Conservation (phyloP, 92 coral and sea anemone species). For the Phenganax stokvisi region DNA sequence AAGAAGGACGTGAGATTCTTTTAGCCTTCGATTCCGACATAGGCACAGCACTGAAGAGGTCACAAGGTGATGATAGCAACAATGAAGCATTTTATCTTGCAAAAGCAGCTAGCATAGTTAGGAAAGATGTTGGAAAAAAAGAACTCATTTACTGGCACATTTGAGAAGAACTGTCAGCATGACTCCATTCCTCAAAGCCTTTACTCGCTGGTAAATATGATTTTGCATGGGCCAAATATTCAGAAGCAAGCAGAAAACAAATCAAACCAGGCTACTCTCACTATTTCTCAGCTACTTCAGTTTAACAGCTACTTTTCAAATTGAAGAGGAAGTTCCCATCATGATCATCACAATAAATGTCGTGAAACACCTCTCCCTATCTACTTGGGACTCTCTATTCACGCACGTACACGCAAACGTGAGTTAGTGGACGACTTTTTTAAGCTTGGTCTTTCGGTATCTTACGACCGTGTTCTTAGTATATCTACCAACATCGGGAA, state of each 20-base stretch:
- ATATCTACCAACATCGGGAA: conserved; percentile 53
- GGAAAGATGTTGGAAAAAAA: conserved; percentile 46
- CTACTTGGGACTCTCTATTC: conserved; percentile 51
- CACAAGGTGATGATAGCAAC: conserved; percentile 36
- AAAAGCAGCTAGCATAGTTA: conserved; percentile 55
- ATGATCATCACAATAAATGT: conserved; percentile 46
- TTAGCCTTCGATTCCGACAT: conserved; percentile 30
- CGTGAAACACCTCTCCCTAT: conserved; percentile 56
- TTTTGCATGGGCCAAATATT: conserved; percentile 58
- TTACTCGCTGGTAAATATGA: conserved; percentile 48
- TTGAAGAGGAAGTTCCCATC: conserved; percentile 32
- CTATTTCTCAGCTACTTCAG: conserved; percentile 54
- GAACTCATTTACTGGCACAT: conserved; percentile 40
- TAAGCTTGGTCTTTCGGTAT: conserved; percentile 47
- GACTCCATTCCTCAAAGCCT: conserved; percentile 53
- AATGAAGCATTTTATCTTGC: conserved; percentile 56
- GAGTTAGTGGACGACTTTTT: conserved; percentile 53
- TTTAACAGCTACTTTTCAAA: conserved; percentile 40
- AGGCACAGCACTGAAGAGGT: conserved; percentile 43
- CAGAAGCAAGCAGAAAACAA: conserved; percentile 42
- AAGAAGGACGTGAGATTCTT: conserved; percentile 16
- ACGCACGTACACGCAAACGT: conserved; percentile 57
- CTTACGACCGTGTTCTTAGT: conserved; percentile 45
- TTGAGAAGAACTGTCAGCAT: conserved; percentile 47
- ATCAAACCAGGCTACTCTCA: conserved; percentile 47